phyloP scores from a whole-genome alignment of 2,888 invertebrate species.

The Drosophila helvetica region DNA sequence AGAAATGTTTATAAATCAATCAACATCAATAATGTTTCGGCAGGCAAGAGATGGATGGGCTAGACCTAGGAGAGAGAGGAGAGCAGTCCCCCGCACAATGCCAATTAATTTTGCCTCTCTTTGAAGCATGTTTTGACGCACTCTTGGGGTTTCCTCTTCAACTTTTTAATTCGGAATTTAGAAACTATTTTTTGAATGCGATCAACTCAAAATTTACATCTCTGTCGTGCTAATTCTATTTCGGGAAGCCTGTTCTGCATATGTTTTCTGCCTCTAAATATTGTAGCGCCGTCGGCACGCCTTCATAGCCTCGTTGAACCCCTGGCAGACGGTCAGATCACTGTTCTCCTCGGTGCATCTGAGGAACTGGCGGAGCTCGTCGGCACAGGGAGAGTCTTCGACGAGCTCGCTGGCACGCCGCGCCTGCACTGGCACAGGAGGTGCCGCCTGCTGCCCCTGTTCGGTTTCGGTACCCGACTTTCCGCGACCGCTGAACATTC shows the following conservation, averaged over 20 bases:
- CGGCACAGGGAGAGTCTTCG: slow-evolving; percentile 63
- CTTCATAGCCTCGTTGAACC: slow-evolving; percentile 65
- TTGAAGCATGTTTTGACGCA: slow-evolving; percentile 1
- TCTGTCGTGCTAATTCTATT: neutral
- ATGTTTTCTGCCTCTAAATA: slow-evolving; percentile 28
- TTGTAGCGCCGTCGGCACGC: slow-evolving; percentile 64
- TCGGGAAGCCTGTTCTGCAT: neutral
- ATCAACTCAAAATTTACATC: neutral
- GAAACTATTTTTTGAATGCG: neutral
- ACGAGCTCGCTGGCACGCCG: slow-evolving; percentile 45
- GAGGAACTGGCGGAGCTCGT: slow-evolving; percentile 63
- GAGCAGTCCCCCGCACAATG: slow-evolving; percentile 23
- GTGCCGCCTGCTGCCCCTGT: slow-evolving; percentile 5
- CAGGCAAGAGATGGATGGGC: slow-evolving; percentile 65
- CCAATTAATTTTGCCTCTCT: slow-evolving; percentile 37
- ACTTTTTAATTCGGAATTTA: neutral
- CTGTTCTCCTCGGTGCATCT: slow-evolving; percentile 67
- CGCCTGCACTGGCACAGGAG: slow-evolving; percentile 10
- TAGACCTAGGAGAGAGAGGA: slow-evolving; percentile 15
- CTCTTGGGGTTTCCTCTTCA: neutral
- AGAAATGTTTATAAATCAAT: slow-evolving; percentile 80
- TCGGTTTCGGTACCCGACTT: slow-evolving; percentile 2
- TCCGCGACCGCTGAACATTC: slow-evolving; percentile 58
- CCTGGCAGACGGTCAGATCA: slow-evolving; percentile 56
- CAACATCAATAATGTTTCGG: slow-evolving; percentile 69